These are phyloP conservation scores for Drosophila tsacasi DNA, from an alignment of 1,140 invertebrate genomes.

Conservation along the genomic window DNA sequence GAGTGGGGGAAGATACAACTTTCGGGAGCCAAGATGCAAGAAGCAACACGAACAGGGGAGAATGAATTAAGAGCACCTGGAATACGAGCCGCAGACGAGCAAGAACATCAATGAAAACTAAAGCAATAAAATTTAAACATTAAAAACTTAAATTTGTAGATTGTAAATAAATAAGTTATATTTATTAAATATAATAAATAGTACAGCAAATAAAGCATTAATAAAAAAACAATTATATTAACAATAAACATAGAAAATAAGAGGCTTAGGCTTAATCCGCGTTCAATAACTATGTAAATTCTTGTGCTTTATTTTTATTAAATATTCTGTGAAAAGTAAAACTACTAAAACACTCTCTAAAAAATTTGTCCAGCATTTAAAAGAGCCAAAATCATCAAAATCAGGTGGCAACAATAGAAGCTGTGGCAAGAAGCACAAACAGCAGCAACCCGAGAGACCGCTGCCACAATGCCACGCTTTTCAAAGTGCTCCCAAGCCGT, in stretches of 20 bases:
- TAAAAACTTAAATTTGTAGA: neutral
- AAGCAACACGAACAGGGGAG: neutral
- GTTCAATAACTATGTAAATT: neutral
- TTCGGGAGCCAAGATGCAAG: neutral
- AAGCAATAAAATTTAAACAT: neutral
- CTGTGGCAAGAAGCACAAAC: neutral
- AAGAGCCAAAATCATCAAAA: neutral
- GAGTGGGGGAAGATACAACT: neutral
- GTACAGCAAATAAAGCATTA: neutral
- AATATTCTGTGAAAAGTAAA: neutral
- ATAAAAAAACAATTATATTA: neutral
- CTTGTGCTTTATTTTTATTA: neutral
- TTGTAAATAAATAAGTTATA: neutral
- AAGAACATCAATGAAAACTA: neutral
- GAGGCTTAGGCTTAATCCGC: accelerated
- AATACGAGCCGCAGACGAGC: too few species aligned
- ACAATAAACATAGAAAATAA: neutral
- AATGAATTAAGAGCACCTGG: constrained; percentile 9
- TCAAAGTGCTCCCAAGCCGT: constrained; percentile 43
- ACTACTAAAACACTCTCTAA: neutral
- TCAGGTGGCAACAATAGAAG: constrained; percentile 1
- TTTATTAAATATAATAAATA: neutral
- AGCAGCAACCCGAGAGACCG: constrained; percentile 10
- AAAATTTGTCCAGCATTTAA: neutral
- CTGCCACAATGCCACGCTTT: constrained; percentile 45